Evolutionary conservation across 2,113 vertebrate genomes (phyloP), one percentile per base, ranked within the genome.

Genomic region (Brachyhypopomus gauderio): DNA sequence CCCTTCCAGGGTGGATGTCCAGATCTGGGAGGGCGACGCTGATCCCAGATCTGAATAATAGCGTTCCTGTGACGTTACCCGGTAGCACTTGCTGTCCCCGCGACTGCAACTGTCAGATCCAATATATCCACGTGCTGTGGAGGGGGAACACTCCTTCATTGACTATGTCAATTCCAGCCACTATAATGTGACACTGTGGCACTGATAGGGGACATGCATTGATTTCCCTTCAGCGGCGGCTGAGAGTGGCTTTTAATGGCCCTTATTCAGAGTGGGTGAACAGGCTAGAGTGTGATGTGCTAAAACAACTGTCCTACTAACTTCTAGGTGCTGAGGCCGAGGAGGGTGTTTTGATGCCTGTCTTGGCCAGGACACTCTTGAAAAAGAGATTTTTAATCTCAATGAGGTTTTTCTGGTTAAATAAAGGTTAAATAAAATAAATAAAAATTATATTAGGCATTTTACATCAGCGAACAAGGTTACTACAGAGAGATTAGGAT

Each of bases 141-240:
- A 86, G 87, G 91, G 87, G 56, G 85, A 79, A 71, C 25, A 82
- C 87, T 84, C 83, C 75, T 88, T 78, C 70, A 55, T 20, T 8
- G 2, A 17, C 69, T 80, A 72, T 83, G 89, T 88, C 72, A 81
- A 38, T 82, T 77, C 82, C 59, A 85, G 84, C 89, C 91, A 91
- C 92, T 89, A 83, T 84, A 89, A 91, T 84, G 27, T 85, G 90
- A 89, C 85, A 89, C 87, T 87, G 89, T 88, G 87, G 79, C 82
- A 84, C 72, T 0, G 20, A 85, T 89, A 82, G 89, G 87, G 90
- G 85, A 90, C 90, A 90, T 88, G 89, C 86, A 92, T 86, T 80
- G 91, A 90, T 93, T 92, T 92, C 79, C 89, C 63, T 88, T 92
- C 91, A 85, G 80, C 87, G 74, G 83, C 80, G 86, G 79, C 34